phyloP scores from a whole-genome alignment of 2,113 vertebrate species.

The Thamnophis sirtalis region DNA sequence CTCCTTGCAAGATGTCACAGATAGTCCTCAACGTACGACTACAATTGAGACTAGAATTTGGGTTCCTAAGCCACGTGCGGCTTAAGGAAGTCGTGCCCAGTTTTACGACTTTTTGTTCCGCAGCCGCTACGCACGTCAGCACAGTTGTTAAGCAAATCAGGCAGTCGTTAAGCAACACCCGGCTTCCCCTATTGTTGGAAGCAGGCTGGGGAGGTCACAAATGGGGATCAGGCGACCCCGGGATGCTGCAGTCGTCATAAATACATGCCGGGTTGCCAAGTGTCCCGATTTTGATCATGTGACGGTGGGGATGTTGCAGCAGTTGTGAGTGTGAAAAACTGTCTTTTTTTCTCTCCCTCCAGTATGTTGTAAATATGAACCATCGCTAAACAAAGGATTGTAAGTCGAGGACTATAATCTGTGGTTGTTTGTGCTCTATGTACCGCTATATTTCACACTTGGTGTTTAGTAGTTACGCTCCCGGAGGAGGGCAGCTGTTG shows the following conservation, averaged over 20 bases:
- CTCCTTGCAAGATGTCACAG: too few relatives aligned
- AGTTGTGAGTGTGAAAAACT: neutral
- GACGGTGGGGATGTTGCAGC: neutral
- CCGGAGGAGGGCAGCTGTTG: neutral
- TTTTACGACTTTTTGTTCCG: neutral
- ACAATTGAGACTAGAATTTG: neutral
- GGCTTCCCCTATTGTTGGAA: too few relatives aligned
- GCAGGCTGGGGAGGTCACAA: too few relatives aligned
- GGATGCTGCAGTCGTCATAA: neutral
- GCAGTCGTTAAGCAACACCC: too few relatives aligned
- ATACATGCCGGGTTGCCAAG: neutral
- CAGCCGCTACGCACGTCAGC: too few relatives aligned
- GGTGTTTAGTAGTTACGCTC: neutral
- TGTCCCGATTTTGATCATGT: too few relatives aligned
- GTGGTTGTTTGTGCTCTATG: neutral
- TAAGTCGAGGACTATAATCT: neutral
- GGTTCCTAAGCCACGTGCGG: fast-evolving
- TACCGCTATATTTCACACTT: neutral
- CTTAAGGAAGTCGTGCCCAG: neutral
- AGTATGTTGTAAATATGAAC: neutral
- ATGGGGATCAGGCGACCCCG: too few relatives aligned
- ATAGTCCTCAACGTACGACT: neutral
- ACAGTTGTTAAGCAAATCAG: too few relatives aligned
- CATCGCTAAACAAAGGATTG: neutral
- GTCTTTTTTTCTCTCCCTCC: neutral